phyloP scores from a whole-genome alignment of 2,113 vertebrate genomes.

The Hippocampus zosterae region DNA sequence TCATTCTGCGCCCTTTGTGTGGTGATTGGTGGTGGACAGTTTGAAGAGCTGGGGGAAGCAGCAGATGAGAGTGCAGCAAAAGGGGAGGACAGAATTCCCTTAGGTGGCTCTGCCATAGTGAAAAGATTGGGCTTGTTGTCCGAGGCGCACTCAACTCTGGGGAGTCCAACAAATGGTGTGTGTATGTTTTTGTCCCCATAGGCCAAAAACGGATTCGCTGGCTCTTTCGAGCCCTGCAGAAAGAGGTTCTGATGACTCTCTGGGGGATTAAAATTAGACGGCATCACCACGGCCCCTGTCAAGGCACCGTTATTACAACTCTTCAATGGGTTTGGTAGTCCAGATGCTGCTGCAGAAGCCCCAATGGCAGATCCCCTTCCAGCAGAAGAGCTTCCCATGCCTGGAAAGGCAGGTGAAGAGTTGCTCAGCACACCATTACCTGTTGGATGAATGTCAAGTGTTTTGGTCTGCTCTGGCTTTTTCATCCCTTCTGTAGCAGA shows the following conservation, averaged over 20 bases:
- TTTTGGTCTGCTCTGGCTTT: conserved; percentile 76
- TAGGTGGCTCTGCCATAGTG: conserved; percentile 86
- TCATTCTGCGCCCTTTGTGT: conserved; percentile 67
- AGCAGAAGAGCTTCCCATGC: conserved; percentile 58
- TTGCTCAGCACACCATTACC: conserved; percentile 80
- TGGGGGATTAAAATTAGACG: conserved; percentile 62
- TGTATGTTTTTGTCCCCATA: conserved; percentile 84
- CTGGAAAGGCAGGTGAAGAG: conserved; percentile 81
- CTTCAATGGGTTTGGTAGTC: conserved; percentile 42
- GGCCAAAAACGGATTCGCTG: conserved; percentile 90
- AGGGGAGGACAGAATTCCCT: conserved; percentile 77
- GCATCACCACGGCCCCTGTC: conserved; percentile 52
- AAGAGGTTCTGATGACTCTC: conserved; percentile 94
- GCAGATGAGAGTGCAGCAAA: conserved; percentile 68
- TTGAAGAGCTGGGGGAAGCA: conserved; percentile 70
- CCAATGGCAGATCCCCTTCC: conserved; percentile 45
- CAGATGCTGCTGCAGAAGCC: conserved; percentile 40
- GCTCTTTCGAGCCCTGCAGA: conserved; percentile 88
- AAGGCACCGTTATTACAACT: conserved; percentile 52
- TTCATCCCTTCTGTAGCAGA: conserved; percentile 62
- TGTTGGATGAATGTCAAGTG: conserved; percentile 78
- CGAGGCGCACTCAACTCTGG: conserved; percentile 68
- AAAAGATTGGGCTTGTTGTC: conserved; percentile 84
- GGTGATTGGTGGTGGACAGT: conserved; percentile 71
- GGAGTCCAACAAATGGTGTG: conserved; percentile 84